Conservation (phyloP, 2,113 vertebrate species). For the Epinephelus moara region DNA sequence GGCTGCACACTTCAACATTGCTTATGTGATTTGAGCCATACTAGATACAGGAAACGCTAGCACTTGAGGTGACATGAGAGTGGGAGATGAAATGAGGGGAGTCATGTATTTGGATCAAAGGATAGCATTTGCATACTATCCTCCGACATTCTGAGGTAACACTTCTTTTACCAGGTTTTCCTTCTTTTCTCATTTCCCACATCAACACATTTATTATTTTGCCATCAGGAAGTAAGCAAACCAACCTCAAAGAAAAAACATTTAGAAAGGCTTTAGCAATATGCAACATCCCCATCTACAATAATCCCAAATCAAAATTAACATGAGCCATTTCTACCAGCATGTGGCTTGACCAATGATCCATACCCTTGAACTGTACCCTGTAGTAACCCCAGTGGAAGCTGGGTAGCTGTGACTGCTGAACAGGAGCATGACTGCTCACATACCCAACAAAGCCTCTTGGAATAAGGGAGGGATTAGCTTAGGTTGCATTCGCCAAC, state of each 20-base stretch:
- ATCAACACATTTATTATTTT: not conserved
- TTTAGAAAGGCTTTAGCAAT: not conserved
- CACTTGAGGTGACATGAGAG: slow-evolving; percentile 72
- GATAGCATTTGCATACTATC: slow-evolving; percentile 54
- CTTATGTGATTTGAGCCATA: slow-evolving; percentile 56
- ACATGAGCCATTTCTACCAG: slow-evolving; percentile 33
- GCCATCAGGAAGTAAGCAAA: slow-evolving; percentile 2
- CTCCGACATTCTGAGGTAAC: slow-evolving; percentile 47
- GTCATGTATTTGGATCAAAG: slow-evolving; percentile 56
- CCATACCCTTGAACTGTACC: slow-evolving; percentile 58
- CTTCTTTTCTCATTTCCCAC: not conserved
- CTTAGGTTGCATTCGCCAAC: slow-evolving; percentile 65
- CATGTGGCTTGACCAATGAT: slow-evolving; percentile 15
- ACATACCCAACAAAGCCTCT: slow-evolving; percentile 80
- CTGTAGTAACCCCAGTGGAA: slow-evolving; percentile 48
- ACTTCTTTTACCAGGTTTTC: slow-evolving; percentile 57
- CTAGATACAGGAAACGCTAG: slow-evolving; percentile 79
- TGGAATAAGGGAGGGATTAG: slow-evolving; percentile 78
- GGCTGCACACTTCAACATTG: slow-evolving; percentile 39
- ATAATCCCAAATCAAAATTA: slow-evolving; percentile 5
- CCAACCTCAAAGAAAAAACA: not conserved
- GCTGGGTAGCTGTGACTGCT: slow-evolving; percentile 52
- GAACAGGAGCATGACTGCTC: slow-evolving; percentile 72
- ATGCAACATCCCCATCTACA: not conserved
- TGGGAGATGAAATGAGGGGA: slow-evolving; percentile 66